Percentiles rank a stretch among this genome's conserved stretches.
Evolutionary conservation across 1,140 invertebrate species (phyloP).

Genomic region (Babylonia areolata): DNA sequence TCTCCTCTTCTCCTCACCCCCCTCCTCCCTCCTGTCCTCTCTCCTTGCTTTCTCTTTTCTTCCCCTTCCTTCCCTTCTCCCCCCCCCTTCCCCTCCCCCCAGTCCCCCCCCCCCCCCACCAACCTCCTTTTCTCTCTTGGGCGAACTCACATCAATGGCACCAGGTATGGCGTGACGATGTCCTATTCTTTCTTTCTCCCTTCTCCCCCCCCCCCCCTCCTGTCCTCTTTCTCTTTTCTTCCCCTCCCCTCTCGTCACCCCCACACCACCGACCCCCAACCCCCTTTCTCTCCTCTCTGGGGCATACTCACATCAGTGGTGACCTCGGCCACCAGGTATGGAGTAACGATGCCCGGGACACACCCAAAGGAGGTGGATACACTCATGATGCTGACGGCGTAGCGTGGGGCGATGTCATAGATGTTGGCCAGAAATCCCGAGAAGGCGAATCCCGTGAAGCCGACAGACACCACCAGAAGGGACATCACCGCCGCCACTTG

Average conservation of each 20-base stretch:
- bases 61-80: no score
- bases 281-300: no score
- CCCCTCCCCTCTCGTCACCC: no score
- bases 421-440: conserved; percentile 17
- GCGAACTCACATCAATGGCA: not conserved
- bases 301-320: conserved; percentile 39
- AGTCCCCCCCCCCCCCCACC: no score
- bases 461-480: conserved; percentile 29
- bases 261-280: no score
- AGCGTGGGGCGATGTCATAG: conserved; percentile 24
- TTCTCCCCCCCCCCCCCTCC: no score
- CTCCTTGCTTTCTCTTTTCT: no score
- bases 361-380: conserved; percentile 24
- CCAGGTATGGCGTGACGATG: not conserved
- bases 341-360: conserved; percentile 24
- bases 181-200: not conserved
- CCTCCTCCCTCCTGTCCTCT: no score
- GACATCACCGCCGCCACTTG: conserved; percentile 26
- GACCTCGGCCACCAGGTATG: conserved; percentile 32
- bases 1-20: no score
- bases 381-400: conserved; percentile 14
- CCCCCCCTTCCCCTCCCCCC: no score
- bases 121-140: no score
- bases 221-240: no score
- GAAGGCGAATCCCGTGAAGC: conserved; percentile 21